Conservation (phyloP, 2,113 vertebrate genomes). For the Podarcis muralis region DNA sequence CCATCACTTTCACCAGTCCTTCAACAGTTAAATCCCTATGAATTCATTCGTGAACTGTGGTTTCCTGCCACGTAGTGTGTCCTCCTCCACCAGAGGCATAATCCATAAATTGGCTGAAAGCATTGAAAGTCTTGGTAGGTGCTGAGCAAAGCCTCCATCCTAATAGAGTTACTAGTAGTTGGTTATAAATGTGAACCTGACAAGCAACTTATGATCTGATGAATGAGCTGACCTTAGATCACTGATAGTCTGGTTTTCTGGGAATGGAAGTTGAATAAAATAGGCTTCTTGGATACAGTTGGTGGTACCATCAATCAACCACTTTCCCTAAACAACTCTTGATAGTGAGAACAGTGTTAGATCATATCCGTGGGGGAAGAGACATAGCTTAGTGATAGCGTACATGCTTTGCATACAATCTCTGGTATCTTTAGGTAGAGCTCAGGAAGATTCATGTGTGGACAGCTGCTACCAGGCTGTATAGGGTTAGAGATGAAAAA, state of each 20-base stretch:
- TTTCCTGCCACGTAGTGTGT: not conserved
- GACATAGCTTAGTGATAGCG: no score
- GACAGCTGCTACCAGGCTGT: no score
- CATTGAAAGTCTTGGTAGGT: not conserved
- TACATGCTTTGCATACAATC: no score
- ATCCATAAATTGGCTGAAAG: not conserved
- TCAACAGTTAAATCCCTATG: not conserved
- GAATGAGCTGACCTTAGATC: not conserved
- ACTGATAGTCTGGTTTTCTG: not conserved
- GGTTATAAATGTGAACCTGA: not conserved
- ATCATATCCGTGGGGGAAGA: not conserved
- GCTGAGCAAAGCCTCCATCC: conserved; percentile 5
- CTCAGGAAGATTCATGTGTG: no score
- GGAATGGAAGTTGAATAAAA: not conserved
- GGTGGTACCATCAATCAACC: conserved; percentile 14
- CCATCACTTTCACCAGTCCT: not conserved
- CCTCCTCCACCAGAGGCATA: not conserved
- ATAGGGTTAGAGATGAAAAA: no score
- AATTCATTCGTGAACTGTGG: not conserved
- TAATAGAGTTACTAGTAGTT: not conserved
- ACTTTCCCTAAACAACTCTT: not conserved
- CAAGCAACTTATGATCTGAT: not conserved
- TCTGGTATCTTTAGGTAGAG: no score
- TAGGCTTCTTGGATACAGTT: conserved; percentile 26
- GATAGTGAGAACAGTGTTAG: not conserved